These are phyloP conservation scores for Harpagifer antarcticus DNA, from an alignment of 2,797 vertebrate species.

Conservation along the genomic window DNA sequence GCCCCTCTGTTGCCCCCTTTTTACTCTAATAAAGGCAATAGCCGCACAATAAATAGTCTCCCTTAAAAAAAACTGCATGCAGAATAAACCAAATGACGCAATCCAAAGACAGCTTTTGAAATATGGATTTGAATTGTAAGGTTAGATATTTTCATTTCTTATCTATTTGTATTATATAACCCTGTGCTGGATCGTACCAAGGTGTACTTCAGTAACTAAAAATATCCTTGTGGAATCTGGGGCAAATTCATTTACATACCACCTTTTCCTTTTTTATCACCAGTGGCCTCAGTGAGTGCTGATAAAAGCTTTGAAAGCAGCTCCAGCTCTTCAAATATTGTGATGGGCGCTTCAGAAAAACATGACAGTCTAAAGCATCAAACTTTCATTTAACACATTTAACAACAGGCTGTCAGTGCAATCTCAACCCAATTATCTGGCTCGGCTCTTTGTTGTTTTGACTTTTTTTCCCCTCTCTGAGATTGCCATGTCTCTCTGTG, in stretches of 20 bases:
- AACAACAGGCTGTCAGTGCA: slow-evolving; percentile 49
- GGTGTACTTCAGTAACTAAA: slow-evolving; percentile 50
- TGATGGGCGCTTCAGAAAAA: slow-evolving; percentile 34
- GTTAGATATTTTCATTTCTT: slow-evolving; percentile 28
- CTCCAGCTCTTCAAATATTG: slow-evolving; percentile 20
- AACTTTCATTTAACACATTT: slow-evolving; percentile 58
- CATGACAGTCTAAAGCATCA: slow-evolving; percentile 31
- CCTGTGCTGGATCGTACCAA: slow-evolving; percentile 22
- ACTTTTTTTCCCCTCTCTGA: neutral
- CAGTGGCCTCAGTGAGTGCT: slow-evolving; percentile 17
- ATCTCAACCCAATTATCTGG: slow-evolving; percentile 42
- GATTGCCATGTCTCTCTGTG: slow-evolving; percentile 1
- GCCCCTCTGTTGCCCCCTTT: too few relatives aligned
- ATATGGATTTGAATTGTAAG: slow-evolving; percentile 12
- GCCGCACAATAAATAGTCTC: too few relatives aligned
- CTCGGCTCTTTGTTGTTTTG: slow-evolving; percentile 26
- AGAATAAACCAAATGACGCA: slow-evolving; percentile 64
- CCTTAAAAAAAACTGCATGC: slow-evolving; percentile 43
- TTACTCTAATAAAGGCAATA: too few relatives aligned
- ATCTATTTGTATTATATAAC: slow-evolving; percentile 29
- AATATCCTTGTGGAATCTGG: slow-evolving; percentile 60
- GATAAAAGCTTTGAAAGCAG: slow-evolving; percentile 31
- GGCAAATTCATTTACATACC: slow-evolving; percentile 61
- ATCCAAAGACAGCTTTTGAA: slow-evolving; percentile 57
- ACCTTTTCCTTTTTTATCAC: slow-evolving; percentile 43